phyloP scores from a whole-genome alignment of 2,888 invertebrate genomes.

The Heteropelma amictum region DNA sequence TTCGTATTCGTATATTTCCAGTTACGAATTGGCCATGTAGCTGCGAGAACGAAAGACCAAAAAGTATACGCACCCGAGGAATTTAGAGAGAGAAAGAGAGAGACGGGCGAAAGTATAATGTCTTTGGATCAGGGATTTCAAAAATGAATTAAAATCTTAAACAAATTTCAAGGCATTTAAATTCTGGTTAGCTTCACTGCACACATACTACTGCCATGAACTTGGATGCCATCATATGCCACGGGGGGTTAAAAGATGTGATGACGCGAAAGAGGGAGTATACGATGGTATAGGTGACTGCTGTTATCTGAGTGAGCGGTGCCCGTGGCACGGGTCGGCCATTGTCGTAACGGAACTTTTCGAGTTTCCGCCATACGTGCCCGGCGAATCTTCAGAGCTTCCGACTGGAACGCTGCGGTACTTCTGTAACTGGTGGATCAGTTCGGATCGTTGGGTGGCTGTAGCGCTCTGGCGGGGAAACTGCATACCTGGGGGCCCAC shows the following conservation, averaged over 20 bases:
- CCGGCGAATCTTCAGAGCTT: conserved; percentile 58
- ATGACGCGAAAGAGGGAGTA: neutral
- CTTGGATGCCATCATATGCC: too few relatives aligned
- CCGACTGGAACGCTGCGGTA: conserved; percentile 26
- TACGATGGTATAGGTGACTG: conserved; percentile 4
- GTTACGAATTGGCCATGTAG: too few relatives aligned
- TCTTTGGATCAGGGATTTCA: too few relatives aligned
- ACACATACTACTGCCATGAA: too few relatives aligned
- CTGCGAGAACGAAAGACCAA: too few relatives aligned
- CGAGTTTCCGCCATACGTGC: conserved; percentile 62
- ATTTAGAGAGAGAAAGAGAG: too few relatives aligned
- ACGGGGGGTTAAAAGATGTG: conserved; percentile 13
- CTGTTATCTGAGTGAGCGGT: conserved; percentile 38
- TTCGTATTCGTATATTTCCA: too few relatives aligned
- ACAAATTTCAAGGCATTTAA: too few relatives aligned
- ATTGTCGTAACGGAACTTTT: conserved; percentile 58
- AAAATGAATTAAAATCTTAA: too few relatives aligned
- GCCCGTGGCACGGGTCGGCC: conserved; percentile 25
- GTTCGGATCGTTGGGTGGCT: conserved; percentile 36
- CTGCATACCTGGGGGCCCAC: conserved; percentile 33
- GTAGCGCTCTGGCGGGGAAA: conserved; percentile 18
- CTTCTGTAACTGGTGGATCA: conserved; percentile 24
- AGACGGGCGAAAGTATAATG: too few relatives aligned
- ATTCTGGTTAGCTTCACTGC: too few relatives aligned
- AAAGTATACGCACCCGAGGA: too few relatives aligned